Base-by-base conservation (phyloP, 37 sponge, comb jelly and placozoan genomes). In the Chondrosia reniformis region DNA sequence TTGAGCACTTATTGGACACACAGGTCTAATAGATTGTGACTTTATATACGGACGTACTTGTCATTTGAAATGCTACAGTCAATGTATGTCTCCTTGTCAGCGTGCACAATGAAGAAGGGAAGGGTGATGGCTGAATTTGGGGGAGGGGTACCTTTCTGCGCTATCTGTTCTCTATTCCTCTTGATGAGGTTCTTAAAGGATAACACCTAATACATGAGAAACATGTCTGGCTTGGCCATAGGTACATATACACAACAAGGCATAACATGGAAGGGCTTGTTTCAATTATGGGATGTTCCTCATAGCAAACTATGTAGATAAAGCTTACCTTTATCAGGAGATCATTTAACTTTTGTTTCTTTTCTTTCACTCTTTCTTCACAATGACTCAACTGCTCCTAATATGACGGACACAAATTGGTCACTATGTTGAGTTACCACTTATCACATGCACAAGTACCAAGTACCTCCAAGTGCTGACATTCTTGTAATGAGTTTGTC, bases 21-120 rank as follows among this genome's bases (percentile, higher is more conserved):
- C n/a, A n/a, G n/a, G n/a, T n/a, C n/a, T n/a, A n/a, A n/a, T n/a
- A n/a, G n/a, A n/a, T n/a, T n/a, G n/a, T n/a, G n/a, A n/a, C n/a
- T n/a, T n/a, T n/a, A 33, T 21, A 32, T 12, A 54, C 17, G 34
- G 13, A 25, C 82, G 22, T 28, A 94, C 95, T 91, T 94, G 86
- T 94, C 95, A 85, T 89, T 94, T 46, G 95, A 94, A 75, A 94
- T 94, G 73, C 89, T 88, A 79, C 95, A 94, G 76, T 94, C 95
- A 85, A 94, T 95, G 54, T 88, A 88, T 28, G 95, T 95, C 55
- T 85, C 84, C 69, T 91, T 91, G 74, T 63, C 78, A 12, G 95
- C 91, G 59, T 91, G 88, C 46, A 91, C 86, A 25, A 95, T 52
- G 31, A 95, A 79, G 80, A 95, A 95, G 13, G 95, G 95, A 27